phyloP scores from a whole-genome alignment of 1,140 invertebrate genomes.

The Brachionus manjavacas region DNA sequence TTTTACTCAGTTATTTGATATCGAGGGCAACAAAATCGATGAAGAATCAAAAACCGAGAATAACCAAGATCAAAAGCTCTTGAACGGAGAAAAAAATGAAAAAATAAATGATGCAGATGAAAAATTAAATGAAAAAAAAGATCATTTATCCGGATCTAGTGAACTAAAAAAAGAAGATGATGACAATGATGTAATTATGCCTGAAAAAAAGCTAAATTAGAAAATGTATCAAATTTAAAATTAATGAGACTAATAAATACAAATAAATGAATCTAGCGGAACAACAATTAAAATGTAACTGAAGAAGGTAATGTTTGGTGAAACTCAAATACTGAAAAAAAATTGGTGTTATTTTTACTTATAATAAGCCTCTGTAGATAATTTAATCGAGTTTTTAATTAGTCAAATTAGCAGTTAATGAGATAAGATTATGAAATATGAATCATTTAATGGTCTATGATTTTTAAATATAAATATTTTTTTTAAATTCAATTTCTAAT shows the following conservation, averaged over 20 bases:
- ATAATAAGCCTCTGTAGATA: not conserved
- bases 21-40: not conserved
- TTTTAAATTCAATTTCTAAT: not conserved
- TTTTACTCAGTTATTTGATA: slow-evolving; percentile 34
- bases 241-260: not conserved
- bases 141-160: not conserved
- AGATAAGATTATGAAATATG: not conserved
- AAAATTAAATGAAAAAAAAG: not conserved
- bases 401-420: not conserved
- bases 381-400: not conserved
- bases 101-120: not conserved
- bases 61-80: not conserved
- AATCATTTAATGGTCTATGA: not conserved
- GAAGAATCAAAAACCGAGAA: not conserved
- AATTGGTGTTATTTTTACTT: not conserved
- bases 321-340: not conserved
- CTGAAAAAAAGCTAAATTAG: not conserved
- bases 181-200: slow-evolving; percentile 21
- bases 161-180: not conserved
- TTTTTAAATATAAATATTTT: not conserved
- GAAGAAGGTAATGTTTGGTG: not conserved
- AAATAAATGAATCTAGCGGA: not conserved
- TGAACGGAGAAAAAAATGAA: not conserved
- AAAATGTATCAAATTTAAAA: not conserved
- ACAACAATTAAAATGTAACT: not conserved